Evolutionary conservation across 2,113 vertebrate species (phyloP), one percentile per base, ranked within the genome.

Genomic region (Saguinus midas): DNA sequence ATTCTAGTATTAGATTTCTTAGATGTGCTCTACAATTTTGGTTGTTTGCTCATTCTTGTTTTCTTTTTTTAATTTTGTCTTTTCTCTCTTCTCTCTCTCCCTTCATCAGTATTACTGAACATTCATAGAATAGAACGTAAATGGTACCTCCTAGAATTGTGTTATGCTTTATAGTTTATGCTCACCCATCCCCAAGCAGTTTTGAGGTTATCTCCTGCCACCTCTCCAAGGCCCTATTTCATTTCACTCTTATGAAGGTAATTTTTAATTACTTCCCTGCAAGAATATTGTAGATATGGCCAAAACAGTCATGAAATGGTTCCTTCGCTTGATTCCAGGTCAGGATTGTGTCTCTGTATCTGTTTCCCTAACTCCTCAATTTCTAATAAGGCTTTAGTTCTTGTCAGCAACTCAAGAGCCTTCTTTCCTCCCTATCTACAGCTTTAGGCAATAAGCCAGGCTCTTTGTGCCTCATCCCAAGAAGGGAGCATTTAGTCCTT

Each of bases 1-100:
- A 27, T 61, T 66, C 91, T 79, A 94, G 7, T 27, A 73, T 66
- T 43, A 92, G 27, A 73, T 90, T 57, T 94, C 48, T 93, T 94
- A 79, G 27, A 13, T 70, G 9, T 84, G 25, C 35, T 73, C 64
- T 82, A 86, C 73, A 94, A 84, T 78, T 88, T 86, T 91, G 66
- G 40, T 25, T 92, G 25, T 66, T 92, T 23, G 20, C 23, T 87
- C 29, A 68, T 79, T 87, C 87, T 17, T 45, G 87, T 92, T 83
- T 57, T 25, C 27, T 29, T 78, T 48, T 84, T 37, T 57, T 68
- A 23, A 64, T 64, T 64, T 64, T 64, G 27, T 6, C 29, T 40
- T 35, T 79, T 48, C 12, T 81, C 40, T 55, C 55, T 50, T 64
- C 61, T 64, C 45, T 68, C 29, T 40, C 20, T 72, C 52, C 52